A percentile compares a stretch with the other conserved stretches of the same genome.
Conservation (phyloP, 2,888 invertebrate species). For the Automeris io region DNA sequence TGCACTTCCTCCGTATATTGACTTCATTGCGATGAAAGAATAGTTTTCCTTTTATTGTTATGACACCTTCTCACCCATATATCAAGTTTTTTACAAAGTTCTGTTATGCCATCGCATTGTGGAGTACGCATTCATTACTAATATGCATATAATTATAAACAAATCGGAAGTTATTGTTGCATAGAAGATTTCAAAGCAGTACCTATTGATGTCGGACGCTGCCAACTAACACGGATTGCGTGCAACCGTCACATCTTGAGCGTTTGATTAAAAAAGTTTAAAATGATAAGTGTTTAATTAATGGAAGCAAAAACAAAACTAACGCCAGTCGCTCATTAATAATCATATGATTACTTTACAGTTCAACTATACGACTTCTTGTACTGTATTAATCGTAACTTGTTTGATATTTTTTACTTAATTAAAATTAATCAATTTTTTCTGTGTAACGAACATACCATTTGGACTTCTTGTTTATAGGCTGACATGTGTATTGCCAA, state of each 20-base stretch:
- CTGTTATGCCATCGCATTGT: constrained; percentile 7
- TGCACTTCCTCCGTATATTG: neutral
- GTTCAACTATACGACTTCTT: too few species aligned
- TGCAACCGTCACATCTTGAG: constrained; percentile 30
- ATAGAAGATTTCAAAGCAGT: constrained; percentile 45
- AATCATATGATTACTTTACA: too few species aligned
- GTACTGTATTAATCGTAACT: too few species aligned
- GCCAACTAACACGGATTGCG: constrained; percentile 42
- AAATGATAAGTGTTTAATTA: neutral
- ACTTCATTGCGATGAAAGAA: neutral
- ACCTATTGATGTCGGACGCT: constrained; percentile 53
- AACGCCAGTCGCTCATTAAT: neutral
- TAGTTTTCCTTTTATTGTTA: constrained; percentile 5
- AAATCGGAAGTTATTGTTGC: constrained; percentile 49
- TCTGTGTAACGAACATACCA: too few species aligned
- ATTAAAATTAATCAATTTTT: too few species aligned
- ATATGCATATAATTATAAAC: constrained; percentile 34
- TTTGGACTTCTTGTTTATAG: too few species aligned
- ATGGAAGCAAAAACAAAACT: constrained; percentile 1
- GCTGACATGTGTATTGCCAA: too few species aligned
- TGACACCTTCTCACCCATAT: constrained; percentile 7
- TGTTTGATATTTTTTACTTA: too few species aligned
- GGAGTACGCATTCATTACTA: constrained; percentile 20
- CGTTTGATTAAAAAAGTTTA: constrained; percentile 15
- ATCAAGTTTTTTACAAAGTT: constrained; percentile 14